These are phyloP conservation scores for Zaprionus ornatus DNA, from an alignment of 1,140 invertebrate species.

Conservation along the genomic window DNA sequence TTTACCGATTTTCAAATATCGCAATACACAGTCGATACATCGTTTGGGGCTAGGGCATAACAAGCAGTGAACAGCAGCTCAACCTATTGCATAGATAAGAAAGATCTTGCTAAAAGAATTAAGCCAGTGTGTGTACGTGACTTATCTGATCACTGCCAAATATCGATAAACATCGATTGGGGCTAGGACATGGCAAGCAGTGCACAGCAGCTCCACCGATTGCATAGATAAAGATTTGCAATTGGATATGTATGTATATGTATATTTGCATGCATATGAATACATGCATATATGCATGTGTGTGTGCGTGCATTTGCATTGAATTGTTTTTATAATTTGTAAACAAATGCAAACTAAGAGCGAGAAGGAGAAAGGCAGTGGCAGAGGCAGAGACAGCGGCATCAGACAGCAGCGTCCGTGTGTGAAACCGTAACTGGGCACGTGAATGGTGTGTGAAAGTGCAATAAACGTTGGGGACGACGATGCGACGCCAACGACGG, in stretches of 20 bases:
- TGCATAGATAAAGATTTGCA: background rate
- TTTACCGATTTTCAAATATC: slow-evolving; percentile 51
- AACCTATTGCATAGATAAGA: background rate
- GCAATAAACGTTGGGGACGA: slow-evolving; percentile 68
- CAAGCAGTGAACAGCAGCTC: background rate
- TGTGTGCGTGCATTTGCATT: background rate
- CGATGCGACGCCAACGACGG: slow-evolving; percentile 19
- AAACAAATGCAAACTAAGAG: slow-evolving; percentile 52
- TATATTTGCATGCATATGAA: background rate
- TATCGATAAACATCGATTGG: slow-evolving; percentile 30
- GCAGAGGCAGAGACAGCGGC: background rate
- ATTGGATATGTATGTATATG: background rate
- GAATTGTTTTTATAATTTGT: slow-evolving; percentile 36
- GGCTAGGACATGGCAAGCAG: background rate
- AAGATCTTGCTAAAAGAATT: slow-evolving; percentile 24
- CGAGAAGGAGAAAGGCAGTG: slow-evolving; percentile 12
- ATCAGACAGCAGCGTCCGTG: slow-evolving; percentile 22
- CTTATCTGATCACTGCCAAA: slow-evolving; percentile 66
- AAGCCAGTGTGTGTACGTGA: slow-evolving; percentile 1
- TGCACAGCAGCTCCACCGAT: background rate
- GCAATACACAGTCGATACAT: slow-evolving; percentile 33
- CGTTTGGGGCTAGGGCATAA: background rate
- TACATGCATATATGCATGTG: slow-evolving; percentile 1
- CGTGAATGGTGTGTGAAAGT: slow-evolving; percentile 81
- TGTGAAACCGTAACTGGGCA: slow-evolving; percentile 66